phyloP scores from a whole-genome alignment of 2,113 vertebrate genomes.

The Aspidoscelis tigris region DNA sequence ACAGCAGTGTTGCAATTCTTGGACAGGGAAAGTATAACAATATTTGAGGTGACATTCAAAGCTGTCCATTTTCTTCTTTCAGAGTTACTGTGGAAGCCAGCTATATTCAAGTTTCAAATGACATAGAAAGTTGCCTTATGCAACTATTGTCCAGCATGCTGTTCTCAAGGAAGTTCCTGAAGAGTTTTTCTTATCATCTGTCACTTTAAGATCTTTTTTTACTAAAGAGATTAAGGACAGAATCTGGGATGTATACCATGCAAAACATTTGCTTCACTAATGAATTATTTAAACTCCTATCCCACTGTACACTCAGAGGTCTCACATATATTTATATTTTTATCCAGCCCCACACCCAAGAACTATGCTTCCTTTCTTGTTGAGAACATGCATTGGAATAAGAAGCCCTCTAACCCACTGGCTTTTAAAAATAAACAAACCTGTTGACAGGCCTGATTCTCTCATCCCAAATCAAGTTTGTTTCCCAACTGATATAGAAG shows the following conservation, averaged over 20 bases:
- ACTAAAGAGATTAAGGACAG: background rate
- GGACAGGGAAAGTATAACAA: background rate
- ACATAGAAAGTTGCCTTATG: background rate
- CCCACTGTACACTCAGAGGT: background rate
- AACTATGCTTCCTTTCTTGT: background rate
- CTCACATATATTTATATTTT: too few species aligned
- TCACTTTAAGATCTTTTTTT: background rate
- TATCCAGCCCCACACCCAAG: background rate
- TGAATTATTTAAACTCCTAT: background rate
- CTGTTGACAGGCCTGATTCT: background rate
- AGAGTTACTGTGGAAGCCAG: background rate
- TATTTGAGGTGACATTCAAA: background rate
- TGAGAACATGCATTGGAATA: background rate
- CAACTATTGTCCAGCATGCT: background rate
- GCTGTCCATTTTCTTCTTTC: background rate
- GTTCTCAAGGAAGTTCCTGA: background rate
- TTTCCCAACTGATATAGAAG: constrained; percentile 37
- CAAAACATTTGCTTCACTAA: background rate
- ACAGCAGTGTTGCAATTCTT: background rate
- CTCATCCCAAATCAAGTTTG: too few species aligned
- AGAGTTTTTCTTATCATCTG: background rate
- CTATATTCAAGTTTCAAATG: background rate
- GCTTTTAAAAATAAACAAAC: background rate
- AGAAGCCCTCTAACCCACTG: background rate
- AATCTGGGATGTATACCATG: background rate